phyloP scores from a whole-genome alignment of 1,140 invertebrate genomes.

The Elymnias hypermnestra region DNA sequence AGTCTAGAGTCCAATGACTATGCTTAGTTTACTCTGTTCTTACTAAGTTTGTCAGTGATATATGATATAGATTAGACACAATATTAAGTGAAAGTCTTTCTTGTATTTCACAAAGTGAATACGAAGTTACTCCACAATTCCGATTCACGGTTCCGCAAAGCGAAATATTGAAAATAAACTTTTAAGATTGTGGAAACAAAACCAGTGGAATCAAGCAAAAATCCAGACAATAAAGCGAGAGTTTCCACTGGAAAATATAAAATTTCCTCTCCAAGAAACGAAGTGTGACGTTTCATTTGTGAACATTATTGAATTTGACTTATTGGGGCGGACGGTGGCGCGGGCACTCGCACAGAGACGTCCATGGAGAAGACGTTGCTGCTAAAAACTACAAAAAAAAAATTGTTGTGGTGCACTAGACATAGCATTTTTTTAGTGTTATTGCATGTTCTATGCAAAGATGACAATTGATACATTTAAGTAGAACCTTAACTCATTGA shows the following conservation, averaged over 20 bases:
- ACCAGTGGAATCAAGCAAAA: constrained; percentile 3
- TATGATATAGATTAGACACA: too few relatives aligned
- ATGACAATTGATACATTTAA: too few relatives aligned
- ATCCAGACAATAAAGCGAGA: constrained; percentile 6
- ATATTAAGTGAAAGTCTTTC: too few relatives aligned
- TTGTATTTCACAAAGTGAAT: neutral
- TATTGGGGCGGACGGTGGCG: constrained; percentile 38
- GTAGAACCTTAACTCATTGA: too few relatives aligned
- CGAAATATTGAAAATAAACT: constrained; percentile 1
- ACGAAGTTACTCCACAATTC: neutral
- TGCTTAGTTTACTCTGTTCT: too few relatives aligned
- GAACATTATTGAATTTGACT: constrained; percentile 57
- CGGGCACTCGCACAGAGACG: neutral
- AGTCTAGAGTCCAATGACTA: too few relatives aligned
- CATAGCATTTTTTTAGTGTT: too few relatives aligned
- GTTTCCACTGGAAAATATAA: constrained; percentile 2
- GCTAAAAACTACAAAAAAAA: too few relatives aligned
- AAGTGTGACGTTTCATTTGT: constrained; percentile 50
- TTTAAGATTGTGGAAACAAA: neutral
- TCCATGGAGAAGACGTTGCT: too few relatives aligned
- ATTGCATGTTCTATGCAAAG: too few relatives aligned
- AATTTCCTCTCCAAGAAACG: constrained; percentile 16
- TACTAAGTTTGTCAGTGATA: too few relatives aligned
- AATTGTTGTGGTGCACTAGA: too few relatives aligned
- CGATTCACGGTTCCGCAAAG: neutral